phyloP scores from a whole-genome alignment of 2,797 vertebrate genomes.

The Microctenopoma lineatum region DNA sequence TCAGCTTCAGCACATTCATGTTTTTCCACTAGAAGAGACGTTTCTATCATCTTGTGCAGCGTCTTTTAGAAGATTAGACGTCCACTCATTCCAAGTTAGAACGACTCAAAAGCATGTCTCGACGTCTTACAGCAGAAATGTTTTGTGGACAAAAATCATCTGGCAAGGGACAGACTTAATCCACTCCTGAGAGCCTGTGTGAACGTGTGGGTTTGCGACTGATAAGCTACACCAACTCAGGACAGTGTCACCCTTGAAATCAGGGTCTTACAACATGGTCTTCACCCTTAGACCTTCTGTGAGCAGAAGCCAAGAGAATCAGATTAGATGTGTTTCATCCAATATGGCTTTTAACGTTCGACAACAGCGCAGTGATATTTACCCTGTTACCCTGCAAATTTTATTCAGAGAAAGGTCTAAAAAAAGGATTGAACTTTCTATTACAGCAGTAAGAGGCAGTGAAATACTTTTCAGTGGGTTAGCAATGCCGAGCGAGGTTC shows the following conservation, averaged over 20 bases:
- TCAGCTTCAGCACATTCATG: not conserved
- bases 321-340: not conserved
- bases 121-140: not conserved
- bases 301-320: not conserved
- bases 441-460: conserved; percentile 9
- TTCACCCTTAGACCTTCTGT: not conserved
- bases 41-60: too few species aligned
- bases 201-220: not conserved
- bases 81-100: too few species aligned
- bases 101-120: not conserved
- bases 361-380: not conserved
- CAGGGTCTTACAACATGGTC: not conserved
- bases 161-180: not conserved
- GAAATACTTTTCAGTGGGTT: conserved; percentile 24
- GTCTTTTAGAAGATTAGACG: not conserved
- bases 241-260: not conserved
- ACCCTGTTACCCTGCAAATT: not conserved
- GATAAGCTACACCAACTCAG: not conserved
- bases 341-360: not conserved
- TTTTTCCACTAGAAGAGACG: not conserved
- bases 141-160: not conserved
- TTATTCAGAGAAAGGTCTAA: not conserved
- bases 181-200: too few species aligned
- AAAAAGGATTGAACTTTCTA: conserved; percentile 14
- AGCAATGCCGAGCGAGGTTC: conserved; percentile 25